These are phyloP conservation scores for Sesamia inferens DNA, from an alignment of 2,888 invertebrate species.

Conservation along the genomic window DNA sequence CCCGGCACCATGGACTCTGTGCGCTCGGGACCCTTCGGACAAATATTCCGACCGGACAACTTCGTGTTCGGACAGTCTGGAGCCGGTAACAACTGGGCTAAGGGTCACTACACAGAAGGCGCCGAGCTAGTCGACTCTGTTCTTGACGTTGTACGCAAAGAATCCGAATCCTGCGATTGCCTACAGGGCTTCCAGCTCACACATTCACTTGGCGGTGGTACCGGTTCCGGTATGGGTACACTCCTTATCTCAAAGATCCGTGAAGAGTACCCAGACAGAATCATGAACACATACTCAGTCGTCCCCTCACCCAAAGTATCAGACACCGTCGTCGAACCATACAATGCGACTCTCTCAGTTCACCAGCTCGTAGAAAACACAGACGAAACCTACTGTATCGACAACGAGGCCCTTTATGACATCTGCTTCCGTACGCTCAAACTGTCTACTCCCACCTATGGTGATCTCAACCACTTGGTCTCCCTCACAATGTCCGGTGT, in stretches of 20 bases:
- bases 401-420: slow-evolving; percentile 91
- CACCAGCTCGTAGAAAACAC: slow-evolving; percentile 97
- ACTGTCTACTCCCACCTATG: slow-evolving; percentile 96
- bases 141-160: slow-evolving; percentile 95
- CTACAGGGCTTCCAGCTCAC: slow-evolving; percentile 96
- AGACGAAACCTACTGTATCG: slow-evolving; percentile 97
- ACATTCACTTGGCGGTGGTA: slow-evolving; percentile 92
- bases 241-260: slow-evolving; percentile 96
- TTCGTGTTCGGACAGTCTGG: slow-evolving; percentile 97
- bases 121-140: slow-evolving; percentile 94
- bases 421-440: slow-evolving; percentile 97
- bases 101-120: slow-evolving; percentile 98
- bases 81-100: slow-evolving; percentile 96
- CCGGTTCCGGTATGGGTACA: slow-evolving; percentile 91
- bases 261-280: slow-evolving; percentile 97
- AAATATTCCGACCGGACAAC: slow-evolving; percentile 98
- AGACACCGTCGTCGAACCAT: slow-evolving; percentile 91
- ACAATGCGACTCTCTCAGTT: slow-evolving; percentile 96
- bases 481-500: slow-evolving; percentile 96
- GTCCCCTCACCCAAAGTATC: slow-evolving; percentile 96
- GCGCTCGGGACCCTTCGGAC: slow-evolving; percentile 97
- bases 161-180: slow-evolving; percentile 97
- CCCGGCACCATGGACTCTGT: slow-evolving; percentile 99
- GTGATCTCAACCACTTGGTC: slow-evolving; percentile 97
- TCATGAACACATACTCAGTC: slow-evolving; percentile 96